Base-by-base conservation (phyloP, 2,888 invertebrate genomes). In the Drosophila mimica region DNA sequence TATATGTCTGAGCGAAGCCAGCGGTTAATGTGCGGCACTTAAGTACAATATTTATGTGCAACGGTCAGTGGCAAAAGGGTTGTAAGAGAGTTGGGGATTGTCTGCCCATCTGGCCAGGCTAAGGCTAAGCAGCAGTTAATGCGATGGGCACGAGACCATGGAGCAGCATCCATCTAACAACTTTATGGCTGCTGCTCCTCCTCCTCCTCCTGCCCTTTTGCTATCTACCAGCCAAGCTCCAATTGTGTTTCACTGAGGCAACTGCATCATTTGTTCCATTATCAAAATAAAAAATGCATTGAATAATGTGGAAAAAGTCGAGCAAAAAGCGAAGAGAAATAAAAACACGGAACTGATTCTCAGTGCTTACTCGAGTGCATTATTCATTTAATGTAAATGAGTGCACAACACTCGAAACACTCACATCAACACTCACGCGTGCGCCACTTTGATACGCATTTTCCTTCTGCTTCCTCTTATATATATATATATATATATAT, bases 331-430 rank as follows among this genome's bases (percentile, higher is more conserved):
- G 30, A 30, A 51, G 30, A 13, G 51, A 51, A 51, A 75, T 43
- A 15, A 56, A 60, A 66, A 52, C 69, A 74, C 31, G 61, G 25
- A 53, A 65, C 71, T 72, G 65, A 68, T 71, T 75, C 67, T 54
- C 68, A 36, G 25, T 63, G 71, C 76, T 72, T 83, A 83, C 69
- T 77, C 74, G 74, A 85, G 84, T 88, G 84, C 84, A 85, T 85
- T 86, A 86, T 88, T 85, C 79, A 88, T 85, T 85, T 83, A 79
- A 85, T 86, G 84, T 83, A 81, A 85, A 86, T 79, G 88, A 83
- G 74, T 76, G 71, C 86, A 67, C 74, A 68, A 53, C 61, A 38
- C 57, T 54, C 59, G 15, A 68, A 30, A 48, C 49, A 68, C 20
- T 52, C 51, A 31, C 38, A 40, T 13, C 11, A 7, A 28, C 38